Base-by-base conservation (phyloP, 2,797 vertebrate species). In the Acomys russatus region DNA sequence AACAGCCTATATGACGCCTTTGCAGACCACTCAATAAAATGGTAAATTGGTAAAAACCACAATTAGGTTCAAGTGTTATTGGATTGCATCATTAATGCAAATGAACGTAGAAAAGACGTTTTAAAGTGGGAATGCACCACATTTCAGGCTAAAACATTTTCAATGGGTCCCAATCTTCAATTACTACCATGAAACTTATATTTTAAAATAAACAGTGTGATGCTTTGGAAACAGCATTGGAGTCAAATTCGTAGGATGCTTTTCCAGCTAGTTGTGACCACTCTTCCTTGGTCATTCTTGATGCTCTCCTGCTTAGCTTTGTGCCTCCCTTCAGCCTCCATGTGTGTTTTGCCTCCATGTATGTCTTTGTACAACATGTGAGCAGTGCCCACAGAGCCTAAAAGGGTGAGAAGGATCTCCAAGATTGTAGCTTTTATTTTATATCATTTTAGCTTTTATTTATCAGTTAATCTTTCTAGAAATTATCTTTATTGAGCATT, bases 361-460 rank as follows among this genome's bases (percentile, higher is more conserved):
- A 15, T 38, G 11, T 38, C 22, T 82, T n/a, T 80, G n/a, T 6
- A 38, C 20, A 11, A 25, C 78, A 61, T 80, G 22, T 25, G 6
- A 11, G n/a, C 10, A 82, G 11, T 61, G 22, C 79, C n/a, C 56
- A 61, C 2, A 0, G 22, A 61, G n/a, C 20, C 56, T n/a, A 25
- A 56, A 82, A 10, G 56, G 38, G 14, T 20, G n/a, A 61, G 22
- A n/a, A 61, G 3, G 6, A 61, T 61, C 1, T 35, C 4, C 22
- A 25, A 61, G 56, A 15, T 61, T 61, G 25, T 28, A 1, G 2
- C 5, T 82, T 78, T 90, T 83, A 56, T 30, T 94, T 88, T n/a
- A 64, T 30, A 7, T 73, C 88, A 9, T 51, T 91, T 92, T 93
- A 56, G 20, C 63, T 89, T 87, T 12, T 80, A 73, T 80, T 95